Percentiles rank a stretch among this genome's conserved stretches.
Conservation (phyloP, 2,888 invertebrate species). For the Incurvaria masculella region DNA sequence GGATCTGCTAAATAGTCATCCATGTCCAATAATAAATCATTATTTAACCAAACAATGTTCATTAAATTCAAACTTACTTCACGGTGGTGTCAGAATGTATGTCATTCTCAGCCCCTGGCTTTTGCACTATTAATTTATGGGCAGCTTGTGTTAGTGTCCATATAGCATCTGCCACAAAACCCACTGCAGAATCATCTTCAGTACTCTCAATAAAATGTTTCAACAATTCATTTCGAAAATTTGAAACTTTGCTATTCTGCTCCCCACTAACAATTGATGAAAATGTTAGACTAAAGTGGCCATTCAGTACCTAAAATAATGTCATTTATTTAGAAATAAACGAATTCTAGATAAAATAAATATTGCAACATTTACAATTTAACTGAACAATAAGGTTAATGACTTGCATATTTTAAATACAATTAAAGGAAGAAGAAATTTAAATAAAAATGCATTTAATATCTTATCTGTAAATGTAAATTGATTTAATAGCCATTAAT, state of each 20-base stretch:
- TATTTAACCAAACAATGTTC: too few species aligned
- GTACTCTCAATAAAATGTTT: constrained; percentile 12
- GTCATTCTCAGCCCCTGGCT: constrained; percentile 48
- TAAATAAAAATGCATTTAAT: too few species aligned
- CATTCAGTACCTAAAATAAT: neutral
- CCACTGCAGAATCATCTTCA: constrained; percentile 62
- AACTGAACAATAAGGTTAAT: too few species aligned
- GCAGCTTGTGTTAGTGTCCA: constrained; percentile 76
- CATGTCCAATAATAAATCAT: too few species aligned
- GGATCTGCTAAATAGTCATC: too few species aligned
- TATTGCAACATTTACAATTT: too few species aligned
- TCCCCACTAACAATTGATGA: constrained; percentile 45
- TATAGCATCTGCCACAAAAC: constrained; percentile 78
- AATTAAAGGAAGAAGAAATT: too few species aligned
- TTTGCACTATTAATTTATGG: constrained; percentile 58
- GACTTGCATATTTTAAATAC: too few species aligned
- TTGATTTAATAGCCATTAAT: too few species aligned
- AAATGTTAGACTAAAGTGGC: neutral
- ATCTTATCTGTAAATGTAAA: too few species aligned
- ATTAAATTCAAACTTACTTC: neutral
- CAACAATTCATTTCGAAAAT: constrained; percentile 27
- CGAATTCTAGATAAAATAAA: too few species aligned
- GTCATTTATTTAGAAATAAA: too few species aligned
- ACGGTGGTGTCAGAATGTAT: neutral
- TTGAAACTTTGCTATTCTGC: constrained; percentile 59